Conservation (phyloP, 2,888 invertebrate species). For the Troilus luridus region DNA sequence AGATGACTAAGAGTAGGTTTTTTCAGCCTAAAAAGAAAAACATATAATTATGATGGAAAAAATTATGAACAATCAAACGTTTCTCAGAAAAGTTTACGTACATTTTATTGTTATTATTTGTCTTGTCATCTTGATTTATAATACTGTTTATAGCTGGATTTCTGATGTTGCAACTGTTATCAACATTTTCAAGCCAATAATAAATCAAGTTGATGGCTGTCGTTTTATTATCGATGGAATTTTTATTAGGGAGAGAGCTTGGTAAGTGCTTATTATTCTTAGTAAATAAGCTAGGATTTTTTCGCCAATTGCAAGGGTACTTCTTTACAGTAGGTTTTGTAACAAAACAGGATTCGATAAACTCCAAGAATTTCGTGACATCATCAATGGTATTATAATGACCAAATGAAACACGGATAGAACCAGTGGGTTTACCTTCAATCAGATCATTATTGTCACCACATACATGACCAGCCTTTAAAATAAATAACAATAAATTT, state of each 20-base stretch:
- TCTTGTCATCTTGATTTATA: background rate
- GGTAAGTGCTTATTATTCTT: conserved; percentile 61
- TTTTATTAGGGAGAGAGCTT: background rate
- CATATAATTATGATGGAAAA: background rate
- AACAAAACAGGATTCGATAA: conserved; percentile 85
- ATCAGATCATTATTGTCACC: conserved; percentile 90
- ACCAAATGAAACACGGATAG: conserved; percentile 92
- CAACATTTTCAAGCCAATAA: conserved; percentile 54
- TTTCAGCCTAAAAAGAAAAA: background rate
- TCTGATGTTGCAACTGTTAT: background rate
- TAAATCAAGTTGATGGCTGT: conserved; percentile 42
- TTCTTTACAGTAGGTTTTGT: conserved; percentile 70
- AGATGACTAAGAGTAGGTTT: conserved; percentile 68
- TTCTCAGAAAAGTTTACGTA: background rate
- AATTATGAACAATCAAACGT: background rate
- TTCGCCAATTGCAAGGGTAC: conserved; percentile 68
- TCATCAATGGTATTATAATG: conserved; percentile 86
- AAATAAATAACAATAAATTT: background rate
- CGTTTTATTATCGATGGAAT: conserved; percentile 5
- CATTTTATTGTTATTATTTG: background rate
- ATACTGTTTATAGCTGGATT: background rate
- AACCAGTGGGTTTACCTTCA: conserved; percentile 91
- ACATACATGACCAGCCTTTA: conserved; percentile 87
- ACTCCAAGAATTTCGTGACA: conserved; percentile 78
- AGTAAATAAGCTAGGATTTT: conserved; percentile 50